Conservation (phyloP, 2,797 vertebrate genomes). For the Molossus molossus region DNA sequence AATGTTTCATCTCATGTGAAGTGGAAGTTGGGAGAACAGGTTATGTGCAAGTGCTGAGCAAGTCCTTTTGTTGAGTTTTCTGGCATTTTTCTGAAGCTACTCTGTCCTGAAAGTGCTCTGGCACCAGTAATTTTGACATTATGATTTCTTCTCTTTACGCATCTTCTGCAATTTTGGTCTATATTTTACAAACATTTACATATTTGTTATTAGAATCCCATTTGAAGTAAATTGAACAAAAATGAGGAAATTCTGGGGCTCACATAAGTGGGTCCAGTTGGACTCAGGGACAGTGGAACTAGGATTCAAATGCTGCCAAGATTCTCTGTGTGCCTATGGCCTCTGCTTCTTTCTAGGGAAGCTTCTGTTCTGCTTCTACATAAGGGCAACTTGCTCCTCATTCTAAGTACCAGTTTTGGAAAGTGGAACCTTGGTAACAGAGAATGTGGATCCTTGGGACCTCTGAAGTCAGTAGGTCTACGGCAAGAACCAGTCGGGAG, state of each 20-base stretch:
- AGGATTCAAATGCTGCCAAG: background rate
- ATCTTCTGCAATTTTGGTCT: background rate
- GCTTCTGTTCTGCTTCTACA: background rate
- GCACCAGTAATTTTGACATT: background rate
- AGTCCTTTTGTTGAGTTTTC: background rate
- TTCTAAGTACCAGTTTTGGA: background rate
- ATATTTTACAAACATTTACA: background rate
- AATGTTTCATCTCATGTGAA: background rate
- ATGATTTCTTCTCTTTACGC: background rate
- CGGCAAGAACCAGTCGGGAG: too few relatives aligned
- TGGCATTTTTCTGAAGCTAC: background rate
- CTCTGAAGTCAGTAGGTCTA: background rate
- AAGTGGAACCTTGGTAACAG: background rate
- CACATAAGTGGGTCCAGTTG: background rate
- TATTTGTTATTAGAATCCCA: background rate
- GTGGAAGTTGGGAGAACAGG: background rate
- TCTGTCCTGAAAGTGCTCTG: background rate
- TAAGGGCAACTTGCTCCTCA: background rate
- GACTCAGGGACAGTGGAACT: background rate
- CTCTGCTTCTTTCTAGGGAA: background rate
- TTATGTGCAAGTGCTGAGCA: background rate
- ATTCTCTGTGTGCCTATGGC: background rate
- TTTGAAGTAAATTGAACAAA: constrained; percentile 39
- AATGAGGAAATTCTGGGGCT: background rate
- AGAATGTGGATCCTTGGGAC: background rate